Evolutionary conservation across 1,140 invertebrate genomes (phyloP), one percentile per base, ranked within the genome.

Genomic region (Drosophila orosa): DNA sequence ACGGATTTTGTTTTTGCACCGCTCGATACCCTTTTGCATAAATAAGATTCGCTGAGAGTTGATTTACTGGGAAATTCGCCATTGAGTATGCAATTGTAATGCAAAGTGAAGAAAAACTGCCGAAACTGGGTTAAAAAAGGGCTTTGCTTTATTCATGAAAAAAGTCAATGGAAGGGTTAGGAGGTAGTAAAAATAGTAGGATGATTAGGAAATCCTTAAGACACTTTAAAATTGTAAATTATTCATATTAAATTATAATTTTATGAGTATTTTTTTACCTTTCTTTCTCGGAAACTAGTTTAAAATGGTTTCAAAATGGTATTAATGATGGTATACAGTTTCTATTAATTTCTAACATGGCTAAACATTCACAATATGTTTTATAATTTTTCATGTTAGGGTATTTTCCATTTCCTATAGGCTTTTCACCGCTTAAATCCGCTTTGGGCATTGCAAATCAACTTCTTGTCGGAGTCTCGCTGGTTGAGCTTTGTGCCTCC

Each of bases 401-500:
- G 68, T 72, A 72, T 72, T 17, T 35, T 6, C 0, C 3, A 35
- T 37, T 19, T 54, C 12, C 12, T 33, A 6, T 31, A 3, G 9
- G 0, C 13, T 7, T 31, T 25, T 0, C 17, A 8, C 17, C n/a
- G 2, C 17, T 47, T 19, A 37, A 39, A 35, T 60, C 58, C 45
- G 40, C 65, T 71, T 55, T 57, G 54, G 31, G 69, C 56, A 71
- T 78, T 48, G 50, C 60, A 68, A 66, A 68, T 68, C 61, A 58
- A 62, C 48, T 81, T 68, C 52, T 81, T 72, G 63, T 74, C 29
- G 55, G 25, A 62, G 55, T 42, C 31, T 35, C 52, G 63, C 33
- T 35, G 17, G 58, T 58, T 58, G 22, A 56, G 42, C 60, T 78
- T 57, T 52, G 40, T 57, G 63, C 59, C 52, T 42, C 40, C 19